Percentiles rank a stretch among this genome's conserved stretches.
Evolutionary conservation across 2,797 vertebrate genomes (phyloP).

Genomic region (Alfaro cultratus): DNA sequence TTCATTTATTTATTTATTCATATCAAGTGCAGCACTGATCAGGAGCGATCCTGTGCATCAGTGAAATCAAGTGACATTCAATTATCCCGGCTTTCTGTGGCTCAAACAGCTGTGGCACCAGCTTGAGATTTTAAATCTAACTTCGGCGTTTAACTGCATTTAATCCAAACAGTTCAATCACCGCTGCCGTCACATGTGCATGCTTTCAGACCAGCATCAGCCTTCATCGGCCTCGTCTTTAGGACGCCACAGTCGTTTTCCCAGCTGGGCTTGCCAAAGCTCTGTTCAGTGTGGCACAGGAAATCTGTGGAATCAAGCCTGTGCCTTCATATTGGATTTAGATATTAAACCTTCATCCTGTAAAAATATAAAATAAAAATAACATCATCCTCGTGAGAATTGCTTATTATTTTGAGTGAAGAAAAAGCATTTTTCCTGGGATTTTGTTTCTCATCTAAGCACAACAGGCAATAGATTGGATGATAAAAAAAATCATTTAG

Average conservation of each 20-base stretch:
- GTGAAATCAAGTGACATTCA: conserved; percentile 47
- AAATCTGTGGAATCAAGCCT: conserved; percentile 60
- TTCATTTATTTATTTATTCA: conserved; percentile 29
- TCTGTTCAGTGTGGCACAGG: conserved; percentile 31
- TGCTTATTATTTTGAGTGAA: conserved; percentile 50
- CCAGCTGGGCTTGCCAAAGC: conserved; percentile 32
- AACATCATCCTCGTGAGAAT: conserved; percentile 39
- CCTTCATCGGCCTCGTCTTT: conserved; percentile 47
- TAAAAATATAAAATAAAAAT: conserved; percentile 12
- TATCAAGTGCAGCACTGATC: conserved; percentile 46
- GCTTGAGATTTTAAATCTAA: conserved; percentile 46
- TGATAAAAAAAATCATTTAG: not conserved
- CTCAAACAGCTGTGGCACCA: conserved; percentile 47
- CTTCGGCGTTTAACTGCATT: conserved; percentile 50
- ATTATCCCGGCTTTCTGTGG: conserved; percentile 48
- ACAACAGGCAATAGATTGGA: conserved; percentile 13
- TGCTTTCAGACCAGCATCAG: conserved; percentile 47
- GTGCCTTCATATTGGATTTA: conserved; percentile 52
- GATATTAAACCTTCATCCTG: conserved; percentile 66
- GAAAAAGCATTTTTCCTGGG: conserved; percentile 44
- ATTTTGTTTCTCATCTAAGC: conserved; percentile 29
- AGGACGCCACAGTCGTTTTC: conserved; percentile 32
- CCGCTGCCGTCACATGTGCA: conserved; percentile 26
- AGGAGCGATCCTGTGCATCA: conserved; percentile 46
- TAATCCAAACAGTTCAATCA: conserved; percentile 38